These are phyloP conservation scores for Thelaira solivaga DNA, from an alignment of 2,888 invertebrate genomes.

Conservation along the genomic window DNA sequence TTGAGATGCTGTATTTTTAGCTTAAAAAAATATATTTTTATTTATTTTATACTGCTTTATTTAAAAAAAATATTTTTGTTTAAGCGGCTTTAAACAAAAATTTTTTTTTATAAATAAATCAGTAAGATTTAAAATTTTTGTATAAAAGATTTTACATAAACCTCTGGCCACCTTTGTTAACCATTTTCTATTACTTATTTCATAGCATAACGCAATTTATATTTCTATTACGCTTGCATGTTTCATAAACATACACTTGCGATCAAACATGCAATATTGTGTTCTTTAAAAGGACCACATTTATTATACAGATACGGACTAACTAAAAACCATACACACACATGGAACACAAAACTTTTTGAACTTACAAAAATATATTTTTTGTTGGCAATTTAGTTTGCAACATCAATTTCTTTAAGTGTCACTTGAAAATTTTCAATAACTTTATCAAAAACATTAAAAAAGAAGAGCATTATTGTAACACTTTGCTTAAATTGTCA, in stretches of 20 bases:
- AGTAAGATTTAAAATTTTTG: no score
- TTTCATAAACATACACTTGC: slow-evolving; percentile 57
- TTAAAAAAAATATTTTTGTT: no score
- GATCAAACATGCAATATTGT: slow-evolving; percentile 56
- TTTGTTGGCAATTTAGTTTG: slow-evolving; percentile 29
- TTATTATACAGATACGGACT: slow-evolving; percentile 34
- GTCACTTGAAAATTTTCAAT: slow-evolving; percentile 66
- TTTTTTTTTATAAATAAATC: no score
- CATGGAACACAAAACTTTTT: background rate
- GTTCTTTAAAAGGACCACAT: slow-evolving; percentile 39
- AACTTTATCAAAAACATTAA: slow-evolving; percentile 73
- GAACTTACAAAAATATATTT: slow-evolving; percentile 26
- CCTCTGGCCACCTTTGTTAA: slow-evolving; percentile 6
- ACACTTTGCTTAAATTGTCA: slow-evolving; percentile 54
- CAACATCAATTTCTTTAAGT: slow-evolving; percentile 51
- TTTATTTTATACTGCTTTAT: no score
- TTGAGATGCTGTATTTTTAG: no score
- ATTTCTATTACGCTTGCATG: slow-evolving; percentile 66
- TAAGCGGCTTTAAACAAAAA: no score
- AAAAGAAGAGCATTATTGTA: slow-evolving; percentile 67
- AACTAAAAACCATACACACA: slow-evolving; percentile 35
- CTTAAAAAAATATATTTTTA: no score
- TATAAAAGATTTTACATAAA: background rate
- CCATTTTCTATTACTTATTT: slow-evolving; percentile 32
- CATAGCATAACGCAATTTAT: slow-evolving; percentile 72